Percentiles rank a stretch among this genome's conserved stretches.
Evolutionary conservation across 2,113 vertebrate species (phyloP).

Genomic region (Syngnathoides biaculeatus): DNA sequence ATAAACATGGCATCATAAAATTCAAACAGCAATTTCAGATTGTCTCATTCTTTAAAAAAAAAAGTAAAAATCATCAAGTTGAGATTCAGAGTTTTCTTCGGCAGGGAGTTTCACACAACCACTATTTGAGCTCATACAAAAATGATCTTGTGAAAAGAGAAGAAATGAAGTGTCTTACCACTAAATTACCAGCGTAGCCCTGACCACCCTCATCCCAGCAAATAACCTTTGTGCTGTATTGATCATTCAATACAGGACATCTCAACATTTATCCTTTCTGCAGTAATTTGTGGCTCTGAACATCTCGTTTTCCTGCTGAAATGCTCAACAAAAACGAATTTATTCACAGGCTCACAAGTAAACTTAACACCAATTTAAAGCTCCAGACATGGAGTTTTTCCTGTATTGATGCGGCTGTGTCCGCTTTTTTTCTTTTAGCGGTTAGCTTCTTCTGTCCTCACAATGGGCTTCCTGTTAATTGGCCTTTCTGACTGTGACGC

Average conservation of each 20-base stretch:
- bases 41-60: too few relatives aligned
- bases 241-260: not conserved
- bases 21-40: too few relatives aligned
- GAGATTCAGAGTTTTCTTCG: too few relatives aligned
- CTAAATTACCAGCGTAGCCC: too few relatives aligned
- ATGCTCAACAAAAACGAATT: not conserved
- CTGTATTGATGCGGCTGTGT: slow-evolving; percentile 55
- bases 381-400: slow-evolving; percentile 30
- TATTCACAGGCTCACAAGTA: too few relatives aligned
- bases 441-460: slow-evolving; percentile 42
- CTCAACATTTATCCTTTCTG: not conserved
- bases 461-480: slow-evolving; percentile 68
- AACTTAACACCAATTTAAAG: slow-evolving; percentile 4
- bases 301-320: not conserved
- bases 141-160: too few relatives aligned
- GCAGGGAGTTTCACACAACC: too few relatives aligned
- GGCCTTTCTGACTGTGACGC: slow-evolving; percentile 67
- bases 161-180: too few relatives aligned
- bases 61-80: too few relatives aligned
- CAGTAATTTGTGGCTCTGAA: not conserved
- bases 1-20: too few relatives aligned
- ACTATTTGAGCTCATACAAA: too few relatives aligned
- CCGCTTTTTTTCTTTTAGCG: not conserved
- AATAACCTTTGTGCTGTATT: not conserved
- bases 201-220: not conserved